A percentile compares a stretch with the other conserved stretches of the same genome.
These are phyloP conservation scores for Hippocampus comes DNA, from an alignment of 2,113 vertebrate genomes.

Conservation along the genomic window DNA sequence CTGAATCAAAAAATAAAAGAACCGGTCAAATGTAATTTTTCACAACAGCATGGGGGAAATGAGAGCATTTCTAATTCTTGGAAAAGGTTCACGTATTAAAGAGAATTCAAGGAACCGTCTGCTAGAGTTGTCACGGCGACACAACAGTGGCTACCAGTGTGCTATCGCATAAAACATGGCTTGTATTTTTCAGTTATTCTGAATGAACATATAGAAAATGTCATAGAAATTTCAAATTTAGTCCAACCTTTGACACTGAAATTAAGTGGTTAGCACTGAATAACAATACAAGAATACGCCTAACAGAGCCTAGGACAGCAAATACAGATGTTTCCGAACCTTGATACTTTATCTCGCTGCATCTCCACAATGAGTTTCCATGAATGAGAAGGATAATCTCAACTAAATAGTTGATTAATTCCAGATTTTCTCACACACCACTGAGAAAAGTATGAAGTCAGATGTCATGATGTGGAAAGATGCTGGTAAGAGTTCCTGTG, in stretches of 20 bases:
- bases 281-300: no score
- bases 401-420: no score
- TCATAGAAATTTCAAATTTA: not conserved
- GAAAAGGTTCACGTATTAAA: no score
- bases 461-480: slow-evolving; percentile 17
- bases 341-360: not conserved
- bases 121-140: not conserved
- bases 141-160: not conserved
- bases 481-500: slow-evolving; percentile 28
- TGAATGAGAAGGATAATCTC: not conserved
- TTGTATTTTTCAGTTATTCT: not conserved
- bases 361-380: not conserved
- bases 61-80: not conserved
- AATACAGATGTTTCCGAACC: not conserved
- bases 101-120: not conserved
- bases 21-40: not conserved
- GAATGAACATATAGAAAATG: not conserved
- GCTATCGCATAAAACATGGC: not conserved
- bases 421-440: no score
- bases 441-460: slow-evolving; percentile 51
- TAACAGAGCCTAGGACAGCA: no score
- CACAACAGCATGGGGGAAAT: no score
- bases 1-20: not conserved
- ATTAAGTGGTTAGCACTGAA: no score
- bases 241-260: not conserved